Conservation (phyloP, 2,113 vertebrate species). For the Piprites chloris region DNA sequence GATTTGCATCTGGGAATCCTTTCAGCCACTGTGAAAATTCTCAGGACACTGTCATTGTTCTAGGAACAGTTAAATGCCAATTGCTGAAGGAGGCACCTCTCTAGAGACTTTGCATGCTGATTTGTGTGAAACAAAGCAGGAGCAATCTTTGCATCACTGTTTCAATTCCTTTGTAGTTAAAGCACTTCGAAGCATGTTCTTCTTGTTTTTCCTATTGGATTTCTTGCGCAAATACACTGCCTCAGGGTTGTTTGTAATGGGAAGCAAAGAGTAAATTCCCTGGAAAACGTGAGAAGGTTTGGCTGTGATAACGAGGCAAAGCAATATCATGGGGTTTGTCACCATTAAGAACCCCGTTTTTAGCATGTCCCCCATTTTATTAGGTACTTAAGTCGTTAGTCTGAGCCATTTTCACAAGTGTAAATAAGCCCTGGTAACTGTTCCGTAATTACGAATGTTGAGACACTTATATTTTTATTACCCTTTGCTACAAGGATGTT, state of each 20-base stretch:
- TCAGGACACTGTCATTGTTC: neutral
- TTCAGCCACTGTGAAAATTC: neutral
- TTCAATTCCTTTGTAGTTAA: neutral
- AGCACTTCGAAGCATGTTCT: neutral
- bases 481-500: neutral
- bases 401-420: neutral
- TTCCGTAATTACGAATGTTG: neutral
- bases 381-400: neutral
- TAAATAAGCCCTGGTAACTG: neutral
- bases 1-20: slow-evolving; percentile 27
- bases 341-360: neutral
- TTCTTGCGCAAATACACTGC: neutral
- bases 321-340: neutral
- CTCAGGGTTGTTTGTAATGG: neutral
- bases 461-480: neutral
- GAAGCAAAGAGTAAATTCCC: neutral
- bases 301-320: neutral
- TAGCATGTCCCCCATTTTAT: neutral
- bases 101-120: neutral
- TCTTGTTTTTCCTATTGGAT: neutral
- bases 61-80: neutral
- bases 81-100: neutral
- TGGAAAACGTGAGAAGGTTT: neutral
- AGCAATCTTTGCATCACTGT: neutral
- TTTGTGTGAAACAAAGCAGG: neutral